These are phyloP conservation scores for Blastobasis adustella DNA, from an alignment of 2,888 invertebrate species.

Conservation along the genomic window DNA sequence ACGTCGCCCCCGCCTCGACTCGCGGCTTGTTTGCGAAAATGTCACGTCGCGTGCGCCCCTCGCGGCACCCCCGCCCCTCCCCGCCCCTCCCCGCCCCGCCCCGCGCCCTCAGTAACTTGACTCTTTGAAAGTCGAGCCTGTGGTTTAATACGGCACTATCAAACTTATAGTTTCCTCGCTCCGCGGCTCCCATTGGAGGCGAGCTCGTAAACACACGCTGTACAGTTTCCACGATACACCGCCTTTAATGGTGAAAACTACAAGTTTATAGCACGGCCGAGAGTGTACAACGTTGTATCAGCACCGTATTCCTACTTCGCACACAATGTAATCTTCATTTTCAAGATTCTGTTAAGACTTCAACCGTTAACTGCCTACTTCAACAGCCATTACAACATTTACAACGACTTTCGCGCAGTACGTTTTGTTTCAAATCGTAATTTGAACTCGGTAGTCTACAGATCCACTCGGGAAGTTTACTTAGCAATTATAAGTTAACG, in stretches of 20 bases:
- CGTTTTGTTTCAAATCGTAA: too few relatives aligned
- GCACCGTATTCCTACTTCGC: not conserved
- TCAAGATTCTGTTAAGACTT: too few relatives aligned
- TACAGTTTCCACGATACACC: slow-evolving; percentile 12
- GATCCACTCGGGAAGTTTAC: not conserved
- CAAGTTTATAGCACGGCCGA: slow-evolving; percentile 6
- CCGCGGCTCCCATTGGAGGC: slow-evolving; percentile 20
- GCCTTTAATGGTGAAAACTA: slow-evolving; percentile 10
- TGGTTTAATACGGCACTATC: slow-evolving; percentile 30
- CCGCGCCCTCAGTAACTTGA: slow-evolving; percentile 41
- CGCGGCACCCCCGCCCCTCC: slow-evolving; percentile 16
- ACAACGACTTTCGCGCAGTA: too few relatives aligned
- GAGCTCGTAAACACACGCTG: slow-evolving; percentile 23
- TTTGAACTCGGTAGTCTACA: not conserved
- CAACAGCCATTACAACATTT: too few relatives aligned
- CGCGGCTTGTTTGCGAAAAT: slow-evolving; percentile 60
- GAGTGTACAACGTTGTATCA: not conserved
- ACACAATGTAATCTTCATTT: too few relatives aligned
- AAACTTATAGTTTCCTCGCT: slow-evolving; percentile 23
- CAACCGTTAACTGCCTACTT: too few relatives aligned
- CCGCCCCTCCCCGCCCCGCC: slow-evolving; percentile 18
- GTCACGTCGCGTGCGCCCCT: slow-evolving; percentile 45
- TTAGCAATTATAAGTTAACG: not conserved
- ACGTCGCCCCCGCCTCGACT: slow-evolving; percentile 35
- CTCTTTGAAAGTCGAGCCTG: slow-evolving; percentile 30